Percentiles rank a stretch among this genome's conserved stretches.
Evolutionary conservation across 2,113 vertebrate species (phyloP).

Genomic region (Acinonyx jubatus): DNA sequence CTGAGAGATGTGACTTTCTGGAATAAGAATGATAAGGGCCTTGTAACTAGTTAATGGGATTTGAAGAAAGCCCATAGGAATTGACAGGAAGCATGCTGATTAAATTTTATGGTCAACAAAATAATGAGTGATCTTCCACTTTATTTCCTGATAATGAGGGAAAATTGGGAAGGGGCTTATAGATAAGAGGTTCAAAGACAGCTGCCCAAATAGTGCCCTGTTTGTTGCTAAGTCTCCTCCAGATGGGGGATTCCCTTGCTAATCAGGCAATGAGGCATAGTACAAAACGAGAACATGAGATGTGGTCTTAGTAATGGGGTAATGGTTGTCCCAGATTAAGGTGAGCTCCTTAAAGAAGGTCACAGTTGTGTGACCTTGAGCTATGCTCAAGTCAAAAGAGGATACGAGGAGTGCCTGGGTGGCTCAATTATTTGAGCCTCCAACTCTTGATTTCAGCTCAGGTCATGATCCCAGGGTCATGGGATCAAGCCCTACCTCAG

Average conservation of each 20-base stretch:
- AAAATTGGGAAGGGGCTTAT: background rate
- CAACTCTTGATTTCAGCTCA: too few species aligned
- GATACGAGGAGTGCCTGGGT: too few species aligned
- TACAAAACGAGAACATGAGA: background rate
- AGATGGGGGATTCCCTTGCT: background rate
- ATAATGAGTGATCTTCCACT: background rate
- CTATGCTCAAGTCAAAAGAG: background rate
- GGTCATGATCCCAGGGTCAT: too few species aligned
- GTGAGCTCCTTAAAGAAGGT: background rate
- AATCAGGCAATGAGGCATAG: background rate
- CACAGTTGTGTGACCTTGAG: background rate
- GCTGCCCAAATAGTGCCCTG: background rate
- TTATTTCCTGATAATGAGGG: background rate
- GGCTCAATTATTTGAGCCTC: too few species aligned
- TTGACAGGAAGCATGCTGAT: background rate
- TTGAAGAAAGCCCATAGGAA: background rate
- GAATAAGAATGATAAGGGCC: background rate
- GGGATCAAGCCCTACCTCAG: too few species aligned
- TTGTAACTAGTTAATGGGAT: background rate
- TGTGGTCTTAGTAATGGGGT: background rate
- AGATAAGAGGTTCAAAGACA: background rate
- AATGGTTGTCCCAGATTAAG: background rate
- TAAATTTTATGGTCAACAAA: background rate
- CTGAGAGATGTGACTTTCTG: background rate
- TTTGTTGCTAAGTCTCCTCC: background rate